A percentile compares a stretch with the other conserved stretches of the same genome.
Evolutionary conservation across 2,888 invertebrate species (phyloP).

Genomic region (Pandemis heparana): DNA sequence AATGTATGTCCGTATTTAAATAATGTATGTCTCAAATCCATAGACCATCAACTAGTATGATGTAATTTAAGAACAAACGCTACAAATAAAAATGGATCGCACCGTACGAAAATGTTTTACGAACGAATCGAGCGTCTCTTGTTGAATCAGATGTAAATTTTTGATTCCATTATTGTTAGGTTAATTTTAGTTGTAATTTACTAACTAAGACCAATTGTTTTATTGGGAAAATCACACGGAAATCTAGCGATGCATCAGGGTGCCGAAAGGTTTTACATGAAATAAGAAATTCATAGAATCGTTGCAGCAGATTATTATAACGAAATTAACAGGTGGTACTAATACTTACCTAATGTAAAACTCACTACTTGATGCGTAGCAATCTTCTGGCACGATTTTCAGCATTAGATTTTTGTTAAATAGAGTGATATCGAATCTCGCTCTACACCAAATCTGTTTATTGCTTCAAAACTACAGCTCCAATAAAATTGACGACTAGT

Average conservation of each 20-base stretch:
- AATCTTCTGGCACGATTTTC: too few species aligned
- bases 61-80: background rate
- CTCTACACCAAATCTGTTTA: background rate
- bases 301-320: background rate
- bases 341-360: too few species aligned
- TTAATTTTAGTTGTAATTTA: slow-evolving; percentile 17
- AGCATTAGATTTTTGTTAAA: background rate
- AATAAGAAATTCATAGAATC: background rate
- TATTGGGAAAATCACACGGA: background rate
- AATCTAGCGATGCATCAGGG: background rate
- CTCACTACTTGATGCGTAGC: background rate
- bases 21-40: slow-evolving; percentile 4
- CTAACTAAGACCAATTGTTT: slow-evolving; percentile 19
- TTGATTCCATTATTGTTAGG: slow-evolving; percentile 25
- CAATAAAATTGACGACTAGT: too few species aligned
- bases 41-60: background rate
- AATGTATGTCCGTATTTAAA: background rate
- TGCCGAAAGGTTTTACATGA: background rate
- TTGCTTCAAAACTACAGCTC: too few species aligned
- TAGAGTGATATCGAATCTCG: background rate
- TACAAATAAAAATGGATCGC: background rate
- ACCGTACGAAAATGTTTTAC: background rate
- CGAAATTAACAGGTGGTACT: background rate
- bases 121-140: slow-evolving; percentile 9
- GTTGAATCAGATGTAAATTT: slow-evolving; percentile 11